Percentiles rank a stretch among this genome's conserved stretches.
Conservation (phyloP, 2,113 vertebrate species). For the Porphyrio hochstetteri region DNA sequence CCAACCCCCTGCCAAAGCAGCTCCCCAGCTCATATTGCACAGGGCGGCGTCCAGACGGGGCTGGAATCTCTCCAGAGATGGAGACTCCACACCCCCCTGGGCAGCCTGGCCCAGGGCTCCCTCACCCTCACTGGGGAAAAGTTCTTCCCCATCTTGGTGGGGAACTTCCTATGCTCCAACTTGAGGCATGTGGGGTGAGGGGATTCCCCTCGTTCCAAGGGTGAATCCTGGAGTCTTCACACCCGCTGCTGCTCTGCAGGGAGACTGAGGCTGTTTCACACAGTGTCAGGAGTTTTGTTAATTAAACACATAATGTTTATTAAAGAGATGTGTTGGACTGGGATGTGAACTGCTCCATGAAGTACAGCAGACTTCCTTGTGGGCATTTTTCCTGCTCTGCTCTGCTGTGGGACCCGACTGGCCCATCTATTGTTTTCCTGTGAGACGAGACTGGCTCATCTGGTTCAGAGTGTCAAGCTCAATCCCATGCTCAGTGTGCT, state of each 20-base stretch:
- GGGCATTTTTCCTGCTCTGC: background rate
- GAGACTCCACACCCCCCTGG: no score
- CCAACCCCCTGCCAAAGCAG: no score
- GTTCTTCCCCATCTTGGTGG: no score
- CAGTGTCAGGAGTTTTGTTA: background rate
- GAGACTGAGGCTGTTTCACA: background rate
- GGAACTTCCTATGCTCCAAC: no score
- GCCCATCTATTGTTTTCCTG: background rate
- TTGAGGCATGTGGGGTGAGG: background rate
- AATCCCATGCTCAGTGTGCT: fast-evolving
- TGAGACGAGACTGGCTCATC: background rate
- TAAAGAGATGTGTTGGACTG: background rate
- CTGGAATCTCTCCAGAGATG: no score
- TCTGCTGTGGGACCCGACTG: background rate
- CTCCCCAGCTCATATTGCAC: no score
- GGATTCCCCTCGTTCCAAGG: fast-evolving
- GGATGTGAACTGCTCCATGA: background rate
- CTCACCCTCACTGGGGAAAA: no score
- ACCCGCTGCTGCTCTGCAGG: background rate
- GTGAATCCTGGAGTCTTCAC: no score
- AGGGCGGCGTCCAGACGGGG: no score
- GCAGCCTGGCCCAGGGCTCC: no score
- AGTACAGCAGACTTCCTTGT: background rate
- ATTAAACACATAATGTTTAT: background rate
- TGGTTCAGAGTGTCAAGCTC: fast-evolving